These are phyloP conservation scores for Galerucella pusilla DNA, from an alignment of 2,888 invertebrate genomes.

Conservation along the genomic window DNA sequence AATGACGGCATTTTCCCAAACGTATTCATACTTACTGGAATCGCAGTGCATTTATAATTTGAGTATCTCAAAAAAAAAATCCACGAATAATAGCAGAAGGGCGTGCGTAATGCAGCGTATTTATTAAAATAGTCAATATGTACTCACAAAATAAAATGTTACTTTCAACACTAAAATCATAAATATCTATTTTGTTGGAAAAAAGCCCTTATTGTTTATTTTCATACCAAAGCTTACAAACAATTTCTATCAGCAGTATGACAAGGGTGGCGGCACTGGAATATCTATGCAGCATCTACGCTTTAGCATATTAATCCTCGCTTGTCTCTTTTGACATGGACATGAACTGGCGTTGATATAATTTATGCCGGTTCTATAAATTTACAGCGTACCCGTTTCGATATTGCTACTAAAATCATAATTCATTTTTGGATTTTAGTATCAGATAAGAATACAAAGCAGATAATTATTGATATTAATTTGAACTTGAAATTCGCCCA, in stretches of 20 bases:
- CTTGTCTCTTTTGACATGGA: constrained; percentile 22
- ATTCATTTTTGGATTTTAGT: not conserved
- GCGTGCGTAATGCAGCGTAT: too few relatives aligned
- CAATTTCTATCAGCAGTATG: not conserved
- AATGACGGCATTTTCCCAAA: too few relatives aligned
- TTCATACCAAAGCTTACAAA: not conserved
- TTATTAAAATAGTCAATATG: too few relatives aligned
- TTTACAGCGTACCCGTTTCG: not conserved
- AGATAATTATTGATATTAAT: not conserved
- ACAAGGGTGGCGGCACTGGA: constrained; percentile 12
- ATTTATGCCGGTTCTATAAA: constrained; percentile 14
- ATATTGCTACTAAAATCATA: not conserved
- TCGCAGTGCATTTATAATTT: too few relatives aligned
- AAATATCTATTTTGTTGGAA: not conserved
- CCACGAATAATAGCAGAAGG: too few relatives aligned
- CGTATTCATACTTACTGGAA: too few relatives aligned
- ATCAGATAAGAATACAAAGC: not conserved
- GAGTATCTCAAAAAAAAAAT: too few relatives aligned
- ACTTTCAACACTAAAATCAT: too few relatives aligned
- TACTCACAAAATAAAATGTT: too few relatives aligned
- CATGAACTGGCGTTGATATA: constrained; percentile 23
- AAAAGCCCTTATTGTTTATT: not conserved
- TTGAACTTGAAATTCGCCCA: not conserved
- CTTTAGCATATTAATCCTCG: constrained; percentile 24
- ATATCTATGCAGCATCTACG: constrained; percentile 5